Evolutionary conservation across 1,140 invertebrate species (phyloP).

Genomic region (Stegodyphus mimosarum): DNA sequence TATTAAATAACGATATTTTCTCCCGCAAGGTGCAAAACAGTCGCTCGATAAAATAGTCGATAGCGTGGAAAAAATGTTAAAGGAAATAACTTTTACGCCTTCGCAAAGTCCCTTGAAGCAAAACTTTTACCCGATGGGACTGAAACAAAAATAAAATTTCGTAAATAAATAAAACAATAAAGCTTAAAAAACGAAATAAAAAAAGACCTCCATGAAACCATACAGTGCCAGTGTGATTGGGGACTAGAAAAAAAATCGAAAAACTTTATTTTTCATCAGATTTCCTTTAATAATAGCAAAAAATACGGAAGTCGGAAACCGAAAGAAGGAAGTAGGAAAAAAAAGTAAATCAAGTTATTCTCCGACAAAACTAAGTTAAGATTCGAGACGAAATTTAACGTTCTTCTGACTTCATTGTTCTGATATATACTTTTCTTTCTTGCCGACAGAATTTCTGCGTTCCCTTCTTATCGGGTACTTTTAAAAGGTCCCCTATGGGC

Average conservation of each 20-base stretch:
- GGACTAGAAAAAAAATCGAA: slow-evolving; percentile 17
- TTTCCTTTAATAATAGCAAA: slow-evolving; percentile 40
- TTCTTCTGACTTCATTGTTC: slow-evolving; percentile 49
- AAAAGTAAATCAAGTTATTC: slow-evolving; percentile 54
- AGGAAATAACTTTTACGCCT: slow-evolving; percentile 1
- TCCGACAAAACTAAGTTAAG: slow-evolving; percentile 57
- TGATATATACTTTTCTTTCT: slow-evolving; percentile 34
- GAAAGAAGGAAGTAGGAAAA: not conserved
- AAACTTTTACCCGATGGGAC: slow-evolving; percentile 18
- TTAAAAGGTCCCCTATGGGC: slow-evolving; percentile 53
- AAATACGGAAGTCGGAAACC: slow-evolving; percentile 3
- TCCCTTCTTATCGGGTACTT: slow-evolving; percentile 38
- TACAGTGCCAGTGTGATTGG: slow-evolving; percentile 20
- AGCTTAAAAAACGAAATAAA: too few relatives aligned
- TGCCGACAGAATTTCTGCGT: slow-evolving; percentile 24
- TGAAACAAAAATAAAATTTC: not conserved
- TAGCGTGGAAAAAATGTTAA: not conserved
- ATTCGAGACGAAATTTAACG: slow-evolving; percentile 55
- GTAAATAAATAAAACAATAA: not conserved
- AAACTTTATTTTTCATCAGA: slow-evolving; percentile 43
- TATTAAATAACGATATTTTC: slow-evolving; percentile 43
- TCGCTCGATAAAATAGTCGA: slow-evolving; percentile 19
- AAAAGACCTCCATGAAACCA: slow-evolving; percentile 1
- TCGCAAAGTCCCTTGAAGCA: not conserved
- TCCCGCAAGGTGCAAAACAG: slow-evolving; percentile 5